Percentiles rank a stretch among this genome's conserved stretches.
These are phyloP conservation scores for Drosophila pegasa DNA, from an alignment of 2,888 invertebrate genomes.

Conservation along the genomic window DNA sequence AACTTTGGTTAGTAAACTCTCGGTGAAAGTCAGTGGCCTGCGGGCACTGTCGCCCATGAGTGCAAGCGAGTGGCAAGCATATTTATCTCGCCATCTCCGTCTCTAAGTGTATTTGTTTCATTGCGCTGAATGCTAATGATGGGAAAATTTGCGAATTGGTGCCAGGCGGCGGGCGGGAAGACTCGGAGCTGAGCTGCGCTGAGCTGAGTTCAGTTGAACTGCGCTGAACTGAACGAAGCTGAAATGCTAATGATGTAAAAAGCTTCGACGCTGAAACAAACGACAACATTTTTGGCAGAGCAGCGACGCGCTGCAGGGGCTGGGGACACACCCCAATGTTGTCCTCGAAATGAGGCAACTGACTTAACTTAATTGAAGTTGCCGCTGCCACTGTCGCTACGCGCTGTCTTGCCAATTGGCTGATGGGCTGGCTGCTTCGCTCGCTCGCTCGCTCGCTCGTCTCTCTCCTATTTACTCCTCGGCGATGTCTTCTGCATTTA, in stretches of 20 bases:
- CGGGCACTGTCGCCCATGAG: constrained; percentile 19
- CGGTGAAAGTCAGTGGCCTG: constrained; percentile 24
- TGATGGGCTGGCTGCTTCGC: constrained; percentile 23
- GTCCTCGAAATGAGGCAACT: constrained; percentile 77
- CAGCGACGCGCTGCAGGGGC: background rate
- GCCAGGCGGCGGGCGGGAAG: constrained; percentile 46
- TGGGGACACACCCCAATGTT: constrained; percentile 25
- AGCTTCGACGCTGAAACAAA: constrained; percentile 76
- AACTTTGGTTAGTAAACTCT: constrained; percentile 68
- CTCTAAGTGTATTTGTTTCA: constrained; percentile 79
- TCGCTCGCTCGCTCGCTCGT: background rate
- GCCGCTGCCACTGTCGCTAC: constrained; percentile 43
- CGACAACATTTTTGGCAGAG: constrained; percentile 67
- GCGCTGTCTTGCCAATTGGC: constrained; percentile 31
- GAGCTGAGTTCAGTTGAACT: constrained; percentile 14
- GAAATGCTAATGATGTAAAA: constrained; percentile 79
- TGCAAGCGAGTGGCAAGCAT: constrained; percentile 26
- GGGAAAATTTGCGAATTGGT: constrained; percentile 80
- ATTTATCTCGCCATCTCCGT: constrained; percentile 39
- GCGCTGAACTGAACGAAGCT: constrained; percentile 44
- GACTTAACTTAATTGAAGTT: constrained; percentile 81
- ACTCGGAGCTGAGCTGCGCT: constrained; percentile 32
- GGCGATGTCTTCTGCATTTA: constrained; percentile 56
- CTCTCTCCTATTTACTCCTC: constrained; percentile 4
- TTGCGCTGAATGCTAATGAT: constrained; percentile 81